phyloP scores from a whole-genome alignment of 1,140 invertebrate genomes.

The Acromyrmex charruanus region DNA sequence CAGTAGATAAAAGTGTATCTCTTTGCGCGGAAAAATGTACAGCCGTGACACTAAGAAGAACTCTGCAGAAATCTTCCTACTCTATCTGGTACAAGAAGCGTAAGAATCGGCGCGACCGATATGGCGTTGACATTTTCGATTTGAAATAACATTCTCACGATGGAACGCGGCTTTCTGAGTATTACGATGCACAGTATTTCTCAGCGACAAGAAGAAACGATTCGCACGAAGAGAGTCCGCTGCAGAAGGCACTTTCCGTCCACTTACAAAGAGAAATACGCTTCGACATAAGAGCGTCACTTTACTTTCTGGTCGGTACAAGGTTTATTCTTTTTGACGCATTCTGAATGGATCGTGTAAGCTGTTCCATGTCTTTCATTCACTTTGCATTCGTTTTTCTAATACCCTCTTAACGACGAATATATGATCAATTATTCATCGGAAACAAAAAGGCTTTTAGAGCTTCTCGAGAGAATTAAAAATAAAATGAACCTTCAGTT shows the following conservation, averaged over 20 bases:
- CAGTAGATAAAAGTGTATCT: slow-evolving; percentile 30
- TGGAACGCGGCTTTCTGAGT: slow-evolving; percentile 31
- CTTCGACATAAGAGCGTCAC: slow-evolving; percentile 32
- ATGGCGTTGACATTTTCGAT: slow-evolving; percentile 61
- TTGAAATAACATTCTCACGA: slow-evolving; percentile 62
- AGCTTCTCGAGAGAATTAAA: slow-evolving; percentile 17
- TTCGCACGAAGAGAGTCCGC: slow-evolving; percentile 34
- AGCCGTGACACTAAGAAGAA: not conserved
- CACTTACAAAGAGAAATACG: slow-evolving; percentile 63
- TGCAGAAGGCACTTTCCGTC: slow-evolving; percentile 57
- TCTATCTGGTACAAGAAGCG: not conserved
- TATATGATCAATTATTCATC: slow-evolving; percentile 48
- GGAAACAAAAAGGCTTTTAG: slow-evolving; percentile 58
- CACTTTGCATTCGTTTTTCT: slow-evolving; percentile 32
- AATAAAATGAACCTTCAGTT: slow-evolving; percentile 30
- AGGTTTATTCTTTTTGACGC: slow-evolving; percentile 35
- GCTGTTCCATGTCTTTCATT: slow-evolving; percentile 19
- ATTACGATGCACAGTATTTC: slow-evolving; percentile 59
- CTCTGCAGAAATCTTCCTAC: slow-evolving; percentile 9
- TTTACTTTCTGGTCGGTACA: slow-evolving; percentile 46
- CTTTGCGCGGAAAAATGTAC: slow-evolving; percentile 13
- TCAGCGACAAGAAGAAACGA: slow-evolving; percentile 48
- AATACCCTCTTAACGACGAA: slow-evolving; percentile 28
- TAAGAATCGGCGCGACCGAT: slow-evolving; percentile 34
- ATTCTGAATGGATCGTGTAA: not conserved